Percentiles rank a stretch among this genome's conserved stretches.
Evolutionary conservation across 2,888 invertebrate genomes (phyloP).

Genomic region (Ophion slaviceki): DNA sequence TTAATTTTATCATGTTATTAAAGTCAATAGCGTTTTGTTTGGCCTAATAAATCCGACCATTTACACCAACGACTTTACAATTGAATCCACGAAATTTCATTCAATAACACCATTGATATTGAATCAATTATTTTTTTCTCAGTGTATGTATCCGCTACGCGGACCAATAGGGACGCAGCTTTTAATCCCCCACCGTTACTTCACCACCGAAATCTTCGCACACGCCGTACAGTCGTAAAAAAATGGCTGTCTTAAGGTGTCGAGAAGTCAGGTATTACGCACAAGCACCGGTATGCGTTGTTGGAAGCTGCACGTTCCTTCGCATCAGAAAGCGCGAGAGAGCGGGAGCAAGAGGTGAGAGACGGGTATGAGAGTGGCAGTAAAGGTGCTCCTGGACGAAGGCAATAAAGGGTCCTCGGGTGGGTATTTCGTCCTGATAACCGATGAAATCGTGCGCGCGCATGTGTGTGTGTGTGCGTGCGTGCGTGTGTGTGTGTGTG

Average conservation of each 20-base stretch:
- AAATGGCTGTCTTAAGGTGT: constrained; percentile 57
- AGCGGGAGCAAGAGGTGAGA: not conserved
- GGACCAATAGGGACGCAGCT: not conserved
- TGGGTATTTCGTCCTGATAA: constrained; percentile 71
- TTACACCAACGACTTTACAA: too few relatives aligned
- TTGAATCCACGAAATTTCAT: too few relatives aligned
- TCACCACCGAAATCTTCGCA: constrained; percentile 28
- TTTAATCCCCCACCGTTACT: constrained; percentile 54
- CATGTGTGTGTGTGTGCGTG: not conserved
- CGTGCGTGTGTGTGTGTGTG: not conserved
- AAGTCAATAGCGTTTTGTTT: too few relatives aligned
- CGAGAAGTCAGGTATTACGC: constrained; percentile 56
- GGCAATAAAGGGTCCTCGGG: constrained; percentile 63
- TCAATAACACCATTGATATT: too few relatives aligned
- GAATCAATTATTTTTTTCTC: too few relatives aligned
- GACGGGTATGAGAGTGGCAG: constrained; percentile 53
- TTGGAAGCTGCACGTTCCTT: constrained; percentile 5
- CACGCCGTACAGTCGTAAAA: constrained; percentile 39
- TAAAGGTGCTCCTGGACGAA: constrained; percentile 61
- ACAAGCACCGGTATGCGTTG: constrained; percentile 1
- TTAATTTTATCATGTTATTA: too few relatives aligned
- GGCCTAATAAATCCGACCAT: too few relatives aligned
- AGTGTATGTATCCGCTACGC: constrained; percentile 22
- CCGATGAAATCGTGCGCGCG: constrained; percentile 69
- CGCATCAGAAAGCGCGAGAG: constrained; percentile 2